These are phyloP conservation scores for Brassicogethes aeneus DNA, from an alignment of 2,888 invertebrate species.

Conservation along the genomic window DNA sequence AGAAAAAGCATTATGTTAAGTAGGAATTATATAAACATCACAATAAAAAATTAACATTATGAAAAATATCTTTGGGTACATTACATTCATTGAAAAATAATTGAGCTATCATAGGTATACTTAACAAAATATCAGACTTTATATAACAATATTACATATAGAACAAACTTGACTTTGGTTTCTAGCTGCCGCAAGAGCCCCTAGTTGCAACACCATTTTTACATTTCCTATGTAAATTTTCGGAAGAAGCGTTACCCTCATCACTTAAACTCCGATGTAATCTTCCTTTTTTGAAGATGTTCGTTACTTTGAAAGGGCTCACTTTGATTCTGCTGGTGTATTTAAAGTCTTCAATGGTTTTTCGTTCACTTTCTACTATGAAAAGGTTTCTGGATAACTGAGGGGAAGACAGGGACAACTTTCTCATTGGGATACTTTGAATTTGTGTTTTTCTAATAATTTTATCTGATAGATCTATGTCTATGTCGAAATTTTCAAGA, in stretches of 20 bases:
- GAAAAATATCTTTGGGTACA: no score
- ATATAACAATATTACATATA: not conserved
- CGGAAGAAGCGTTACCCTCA: slow-evolving; percentile 18
- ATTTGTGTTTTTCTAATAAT: slow-evolving; percentile 1
- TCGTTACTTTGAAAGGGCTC: slow-evolving; percentile 20
- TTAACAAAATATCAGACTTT: slow-evolving; percentile 1
- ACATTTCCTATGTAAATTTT: slow-evolving; percentile 7
- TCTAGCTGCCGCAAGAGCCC: slow-evolving; percentile 14
- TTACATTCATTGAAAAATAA: no score
- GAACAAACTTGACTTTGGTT: no score
- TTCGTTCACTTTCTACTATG: slow-evolving; percentile 26
- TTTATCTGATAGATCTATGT: slow-evolving; percentile 13
- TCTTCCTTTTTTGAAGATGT: slow-evolving; percentile 16
- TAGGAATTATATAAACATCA: no score
- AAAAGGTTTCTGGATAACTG: slow-evolving; percentile 31
- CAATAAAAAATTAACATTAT: no score
- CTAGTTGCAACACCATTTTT: slow-evolving; percentile 9
- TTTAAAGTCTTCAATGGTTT: not conserved
- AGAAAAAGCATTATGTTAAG: no score
- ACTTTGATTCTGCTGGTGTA: slow-evolving; percentile 2
- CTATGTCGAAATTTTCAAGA: slow-evolving; percentile 13
- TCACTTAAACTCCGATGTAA: slow-evolving; percentile 26
- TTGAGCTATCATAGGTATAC: not conserved
- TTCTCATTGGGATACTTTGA: slow-evolving; percentile 1
- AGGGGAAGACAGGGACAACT: slow-evolving; percentile 26